These are phyloP conservation scores for Natrix natrix DNA, from an alignment of 2,797 vertebrate species.

Conservation along the genomic window DNA sequence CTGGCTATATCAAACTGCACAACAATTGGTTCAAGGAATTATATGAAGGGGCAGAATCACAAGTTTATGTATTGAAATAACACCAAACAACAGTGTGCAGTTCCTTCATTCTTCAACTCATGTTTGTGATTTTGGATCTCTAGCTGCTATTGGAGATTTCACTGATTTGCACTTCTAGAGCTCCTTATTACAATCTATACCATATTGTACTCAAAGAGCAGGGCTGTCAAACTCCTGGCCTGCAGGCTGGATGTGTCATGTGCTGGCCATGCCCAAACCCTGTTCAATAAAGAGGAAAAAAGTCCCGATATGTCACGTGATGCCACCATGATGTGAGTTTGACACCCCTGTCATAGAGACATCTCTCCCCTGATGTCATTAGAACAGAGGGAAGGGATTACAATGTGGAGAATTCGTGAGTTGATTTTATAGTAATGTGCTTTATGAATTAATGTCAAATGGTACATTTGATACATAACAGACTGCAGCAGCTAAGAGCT, in stretches of 20 bases:
- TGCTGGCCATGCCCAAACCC: too few relatives aligned
- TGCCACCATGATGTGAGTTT: too few relatives aligned
- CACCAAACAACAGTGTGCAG: background rate
- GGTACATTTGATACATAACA: background rate
- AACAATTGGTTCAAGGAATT: background rate
- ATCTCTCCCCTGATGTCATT: background rate
- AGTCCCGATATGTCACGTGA: too few relatives aligned
- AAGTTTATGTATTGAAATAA: background rate
- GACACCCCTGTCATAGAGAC: background rate
- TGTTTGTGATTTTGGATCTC: background rate
- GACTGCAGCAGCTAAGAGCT: background rate
- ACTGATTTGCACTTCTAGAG: background rate
- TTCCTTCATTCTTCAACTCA: background rate
- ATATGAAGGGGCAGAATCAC: background rate
- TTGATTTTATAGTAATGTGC: background rate
- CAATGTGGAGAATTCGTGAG: background rate
- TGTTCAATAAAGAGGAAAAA: too few relatives aligned
- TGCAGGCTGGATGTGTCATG: too few relatives aligned
- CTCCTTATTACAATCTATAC: background rate
- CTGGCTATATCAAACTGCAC: background rate
- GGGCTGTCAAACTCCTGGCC: too few relatives aligned
- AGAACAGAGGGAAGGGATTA: background rate
- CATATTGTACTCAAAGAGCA: background rate
- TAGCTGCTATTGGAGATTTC: background rate
- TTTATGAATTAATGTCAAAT: background rate